phyloP scores from a whole-genome alignment of 2,888 invertebrate species.

The Phyllotreta striolata region DNA sequence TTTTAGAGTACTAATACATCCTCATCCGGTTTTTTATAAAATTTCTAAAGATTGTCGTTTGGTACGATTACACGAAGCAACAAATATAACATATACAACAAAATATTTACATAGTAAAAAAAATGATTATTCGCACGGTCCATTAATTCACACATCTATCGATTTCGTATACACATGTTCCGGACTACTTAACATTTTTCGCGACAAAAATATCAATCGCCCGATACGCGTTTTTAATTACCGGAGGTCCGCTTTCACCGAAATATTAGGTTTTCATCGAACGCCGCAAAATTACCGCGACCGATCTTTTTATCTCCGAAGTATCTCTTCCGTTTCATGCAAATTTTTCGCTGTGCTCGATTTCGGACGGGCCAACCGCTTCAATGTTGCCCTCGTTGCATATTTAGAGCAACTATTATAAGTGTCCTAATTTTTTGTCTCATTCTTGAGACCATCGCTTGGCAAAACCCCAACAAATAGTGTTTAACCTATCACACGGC shows the following conservation, averaged over 20 bases:
- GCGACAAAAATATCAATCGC: conserved; percentile 1
- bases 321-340: conserved; percentile 19
- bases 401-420: conserved; percentile 30
- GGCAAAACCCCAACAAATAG: conserved; percentile 30
- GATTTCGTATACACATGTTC: background rate
- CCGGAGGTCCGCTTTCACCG: conserved; percentile 9
- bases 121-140: no score
- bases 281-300: conserved; percentile 10
- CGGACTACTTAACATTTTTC: conserved; percentile 1
- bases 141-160: background rate
- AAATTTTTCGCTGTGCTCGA: conserved; percentile 20
- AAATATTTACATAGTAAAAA: no score
- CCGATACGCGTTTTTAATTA: conserved; percentile 7
- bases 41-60: conserved; percentile 1
- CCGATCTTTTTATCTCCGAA: conserved; percentile 17
- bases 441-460: conserved; percentile 27
- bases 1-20: background rate
- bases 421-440: conserved; percentile 29
- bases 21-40: conserved; percentile 17
- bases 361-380: conserved; percentile 14
- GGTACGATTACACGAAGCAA: background rate
- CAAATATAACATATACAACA: no score
- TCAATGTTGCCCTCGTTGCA: conserved; percentile 28
- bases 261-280: conserved; percentile 14
- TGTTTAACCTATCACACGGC: conserved; percentile 29